Conservation (phyloP, 2,888 invertebrate species). For the Heliconius hortense region DNA sequence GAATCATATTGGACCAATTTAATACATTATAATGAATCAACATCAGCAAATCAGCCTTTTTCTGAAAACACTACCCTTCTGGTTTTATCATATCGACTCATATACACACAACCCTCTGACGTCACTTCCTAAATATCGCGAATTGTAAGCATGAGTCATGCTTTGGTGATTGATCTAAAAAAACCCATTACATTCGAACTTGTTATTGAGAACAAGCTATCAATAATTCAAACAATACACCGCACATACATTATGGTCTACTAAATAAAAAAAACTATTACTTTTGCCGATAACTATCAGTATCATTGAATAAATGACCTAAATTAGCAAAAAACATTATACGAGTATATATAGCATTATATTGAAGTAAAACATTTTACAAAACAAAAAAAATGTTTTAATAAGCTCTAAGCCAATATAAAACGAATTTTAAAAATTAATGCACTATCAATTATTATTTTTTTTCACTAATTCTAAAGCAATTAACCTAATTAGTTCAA, state of each 20-base stretch:
- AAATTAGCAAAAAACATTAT: background rate
- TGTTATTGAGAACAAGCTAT: slow-evolving; percentile 32
- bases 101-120: slow-evolving; percentile 32
- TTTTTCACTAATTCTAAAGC: background rate
- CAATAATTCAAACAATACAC: slow-evolving; percentile 25
- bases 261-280: slow-evolving; percentile 2
- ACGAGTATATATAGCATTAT: too few species aligned
- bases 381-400: background rate
- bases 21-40: slow-evolving; percentile 10
- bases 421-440: background rate
- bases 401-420: background rate
- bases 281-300: background rate
- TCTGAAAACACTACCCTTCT: slow-evolving; percentile 1
- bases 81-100: slow-evolving; percentile 1
- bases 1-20: background rate
- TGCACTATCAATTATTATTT: background rate
- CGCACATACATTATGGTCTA: background rate
- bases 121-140: slow-evolving; percentile 40
- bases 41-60: background rate
- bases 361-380: background rate
- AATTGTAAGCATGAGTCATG: slow-evolving; percentile 39
- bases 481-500: slow-evolving; percentile 18
- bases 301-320: background rate
- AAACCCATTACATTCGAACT: slow-evolving; percentile 36
- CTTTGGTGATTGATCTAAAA: slow-evolving; percentile 37